Evolutionary conservation across 2,888 invertebrate genomes (phyloP).

Genomic region (Cancer borealis): DNA sequence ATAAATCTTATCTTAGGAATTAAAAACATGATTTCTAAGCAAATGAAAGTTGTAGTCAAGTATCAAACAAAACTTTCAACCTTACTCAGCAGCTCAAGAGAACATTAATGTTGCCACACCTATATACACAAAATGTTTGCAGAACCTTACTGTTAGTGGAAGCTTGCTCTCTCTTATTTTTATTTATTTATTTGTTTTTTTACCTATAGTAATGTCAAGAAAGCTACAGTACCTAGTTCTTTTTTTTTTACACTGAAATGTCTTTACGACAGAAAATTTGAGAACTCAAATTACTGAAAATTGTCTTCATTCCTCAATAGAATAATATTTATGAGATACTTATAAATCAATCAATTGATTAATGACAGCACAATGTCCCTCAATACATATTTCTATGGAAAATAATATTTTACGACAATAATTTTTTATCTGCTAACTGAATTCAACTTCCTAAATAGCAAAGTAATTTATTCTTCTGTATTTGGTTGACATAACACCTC

Average conservation of each 20-base stretch:
- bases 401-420: background rate
- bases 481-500: too few relatives aligned
- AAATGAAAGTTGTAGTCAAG: background rate
- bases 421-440: background rate
- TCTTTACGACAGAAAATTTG: background rate
- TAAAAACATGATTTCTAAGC: background rate
- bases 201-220: background rate
- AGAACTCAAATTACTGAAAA: background rate
- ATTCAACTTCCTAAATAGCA: background rate
- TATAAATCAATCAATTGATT: too few relatives aligned
- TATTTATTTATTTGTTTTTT: background rate
- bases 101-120: background rate
- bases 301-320: too few relatives aligned
- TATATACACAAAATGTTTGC: background rate
- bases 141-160: background rate
- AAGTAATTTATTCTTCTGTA: background rate
- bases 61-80: background rate
- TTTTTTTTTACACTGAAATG: background rate
- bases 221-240: background rate
- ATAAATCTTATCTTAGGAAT: background rate
- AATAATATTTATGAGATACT: too few relatives aligned
- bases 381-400: background rate
- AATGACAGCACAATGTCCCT: background rate
- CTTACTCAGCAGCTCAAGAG: background rate
- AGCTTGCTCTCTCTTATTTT: background rate